A percentile compares a stretch with the other conserved stretches of the same genome.
Evolutionary conservation across 2,113 vertebrate species (phyloP).

Genomic region (Apistogramma diplotaenia): DNA sequence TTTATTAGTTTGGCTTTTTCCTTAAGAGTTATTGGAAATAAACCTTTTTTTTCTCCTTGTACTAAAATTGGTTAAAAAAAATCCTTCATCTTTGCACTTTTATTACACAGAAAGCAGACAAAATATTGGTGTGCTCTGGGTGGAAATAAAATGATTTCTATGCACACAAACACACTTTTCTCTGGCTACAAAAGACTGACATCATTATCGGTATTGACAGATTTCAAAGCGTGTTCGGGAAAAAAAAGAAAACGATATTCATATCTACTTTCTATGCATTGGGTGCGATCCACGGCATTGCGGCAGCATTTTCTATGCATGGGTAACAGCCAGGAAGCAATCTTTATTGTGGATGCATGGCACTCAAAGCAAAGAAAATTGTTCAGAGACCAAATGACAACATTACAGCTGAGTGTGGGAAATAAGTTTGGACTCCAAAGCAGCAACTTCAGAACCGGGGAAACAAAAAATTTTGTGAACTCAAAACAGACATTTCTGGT

Average conservation of each 20-base stretch:
- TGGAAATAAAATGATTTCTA: slow-evolving; percentile 10
- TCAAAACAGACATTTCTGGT: not conserved
- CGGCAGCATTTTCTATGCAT: slow-evolving; percentile 56
- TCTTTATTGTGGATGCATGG: slow-evolving; percentile 37
- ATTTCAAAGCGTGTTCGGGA: slow-evolving; percentile 30
- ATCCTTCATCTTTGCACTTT: not conserved
- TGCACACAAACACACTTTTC: slow-evolving; percentile 20
- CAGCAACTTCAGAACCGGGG: not conserved
- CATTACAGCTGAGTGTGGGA: not conserved
- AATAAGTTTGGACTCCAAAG: slow-evolving; percentile 11
- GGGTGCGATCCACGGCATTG: slow-evolving; percentile 24
- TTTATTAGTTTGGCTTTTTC: not conserved
- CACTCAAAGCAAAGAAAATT: slow-evolving; percentile 24
- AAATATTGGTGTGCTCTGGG: not conserved
- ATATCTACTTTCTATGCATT: slow-evolving; percentile 62
- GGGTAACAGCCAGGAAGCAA: slow-evolving; percentile 51
- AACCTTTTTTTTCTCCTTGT: not conserved
- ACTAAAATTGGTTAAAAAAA: not conserved
- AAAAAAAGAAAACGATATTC: not conserved
- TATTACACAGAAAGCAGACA: slow-evolving; percentile 3
- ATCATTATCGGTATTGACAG: slow-evolving; percentile 30
- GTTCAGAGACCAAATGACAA: slow-evolving; percentile 12
- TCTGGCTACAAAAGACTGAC: slow-evolving; percentile 18
- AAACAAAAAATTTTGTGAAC: not conserved
- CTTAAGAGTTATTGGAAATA: not conserved